Conservation (phyloP, 2,113 vertebrate species). For the Triplophysa rosa region DNA sequence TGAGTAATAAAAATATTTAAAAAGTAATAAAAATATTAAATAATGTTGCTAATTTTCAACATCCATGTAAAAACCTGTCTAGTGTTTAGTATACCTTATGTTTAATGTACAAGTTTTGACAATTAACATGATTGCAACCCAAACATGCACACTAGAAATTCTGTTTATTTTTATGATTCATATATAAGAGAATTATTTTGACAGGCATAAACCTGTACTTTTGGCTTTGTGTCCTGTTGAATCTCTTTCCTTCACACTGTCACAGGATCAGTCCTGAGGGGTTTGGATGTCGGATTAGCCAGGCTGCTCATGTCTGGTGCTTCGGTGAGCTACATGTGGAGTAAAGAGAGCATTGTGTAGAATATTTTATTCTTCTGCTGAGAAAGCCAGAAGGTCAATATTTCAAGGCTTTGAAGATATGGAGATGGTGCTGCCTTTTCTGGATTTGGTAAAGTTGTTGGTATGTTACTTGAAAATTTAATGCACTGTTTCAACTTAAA, state of each 20-base stretch:
- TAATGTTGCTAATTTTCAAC: no score
- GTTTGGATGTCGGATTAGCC: conserved; percentile 51
- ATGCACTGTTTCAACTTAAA: no score
- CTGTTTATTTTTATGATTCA: no score
- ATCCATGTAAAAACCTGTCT: no score
- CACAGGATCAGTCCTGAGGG: conserved; percentile 19
- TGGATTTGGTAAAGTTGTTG: neutral
- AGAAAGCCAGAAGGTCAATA: conserved; percentile 52
- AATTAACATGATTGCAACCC: no score
- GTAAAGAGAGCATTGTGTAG: conserved; percentile 52
- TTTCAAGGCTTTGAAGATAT: conserved; percentile 52
- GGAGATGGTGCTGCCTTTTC: conserved; percentile 26
- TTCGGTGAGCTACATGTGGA: conserved; percentile 46
- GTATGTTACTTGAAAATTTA: no score
- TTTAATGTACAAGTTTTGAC: no score
- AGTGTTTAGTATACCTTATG: no score
- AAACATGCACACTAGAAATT: no score
- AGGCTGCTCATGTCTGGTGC: conserved; percentile 51
- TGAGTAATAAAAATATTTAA: neutral
- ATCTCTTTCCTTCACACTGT: conserved; percentile 20
- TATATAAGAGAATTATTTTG: no score
- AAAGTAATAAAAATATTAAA: no score
- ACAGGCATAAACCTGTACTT: neutral
- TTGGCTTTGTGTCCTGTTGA: neutral
- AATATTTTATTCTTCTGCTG: conserved; percentile 52